phyloP scores from a whole-genome alignment of 37 sponge, comb jelly and placozoan genomes.

The Aphrocallistes beatrix region DNA sequence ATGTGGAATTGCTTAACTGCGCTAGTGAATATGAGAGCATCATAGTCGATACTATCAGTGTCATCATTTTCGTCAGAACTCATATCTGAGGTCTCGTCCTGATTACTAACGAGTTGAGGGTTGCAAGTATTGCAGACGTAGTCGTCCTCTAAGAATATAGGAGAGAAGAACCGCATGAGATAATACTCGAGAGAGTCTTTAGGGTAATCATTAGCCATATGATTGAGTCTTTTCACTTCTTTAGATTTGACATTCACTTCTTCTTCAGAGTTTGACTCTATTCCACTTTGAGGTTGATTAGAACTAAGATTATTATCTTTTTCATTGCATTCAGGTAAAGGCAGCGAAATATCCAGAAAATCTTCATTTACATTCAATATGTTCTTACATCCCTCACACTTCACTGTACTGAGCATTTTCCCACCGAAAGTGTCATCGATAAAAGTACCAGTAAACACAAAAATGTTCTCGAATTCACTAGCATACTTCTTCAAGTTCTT shows the following conservation, averaged over 20 bases:
- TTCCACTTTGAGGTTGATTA: no score
- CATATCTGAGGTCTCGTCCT: neutral
- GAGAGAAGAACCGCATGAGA: neutral
- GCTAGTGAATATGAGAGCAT: conserved; percentile 19
- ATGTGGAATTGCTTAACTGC: conserved; percentile 69
- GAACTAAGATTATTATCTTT: no score
- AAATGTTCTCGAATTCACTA: neutral
- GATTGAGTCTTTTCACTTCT: neutral
- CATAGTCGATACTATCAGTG: neutral
- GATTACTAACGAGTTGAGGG: neutral
- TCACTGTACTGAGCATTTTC: conserved; percentile 46
- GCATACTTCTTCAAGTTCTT: neutral
- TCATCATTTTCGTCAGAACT: neutral
- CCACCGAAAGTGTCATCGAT: conserved; percentile 82
- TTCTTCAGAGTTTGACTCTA: no score
- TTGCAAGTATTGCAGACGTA: neutral
- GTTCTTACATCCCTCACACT: conserved; percentile 38
- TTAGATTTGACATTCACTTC: neutral
- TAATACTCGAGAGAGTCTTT: neutral
- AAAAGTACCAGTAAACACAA: conserved; percentile 38
- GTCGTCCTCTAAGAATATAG: neutral
- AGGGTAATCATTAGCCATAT: neutral
- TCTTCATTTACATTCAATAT: conserved; percentile 45
- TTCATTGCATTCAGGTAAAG: no score
- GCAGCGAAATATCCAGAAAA: conserved; percentile 73